phyloP scores from a whole-genome alignment of 1,140 invertebrate species.

The Adoxophyes honmai region DNA sequence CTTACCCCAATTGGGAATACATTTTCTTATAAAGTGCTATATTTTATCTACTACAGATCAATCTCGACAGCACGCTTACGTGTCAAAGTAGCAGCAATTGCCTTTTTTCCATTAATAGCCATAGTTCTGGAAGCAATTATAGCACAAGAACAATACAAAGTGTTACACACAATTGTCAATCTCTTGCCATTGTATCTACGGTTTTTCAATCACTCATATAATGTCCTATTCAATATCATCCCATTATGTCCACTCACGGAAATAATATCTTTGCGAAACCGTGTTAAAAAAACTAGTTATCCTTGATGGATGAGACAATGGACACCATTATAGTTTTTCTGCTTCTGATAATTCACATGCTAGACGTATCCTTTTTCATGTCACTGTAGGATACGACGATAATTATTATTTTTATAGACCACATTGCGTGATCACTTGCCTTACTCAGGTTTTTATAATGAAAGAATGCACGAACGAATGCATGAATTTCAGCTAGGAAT shows the following conservation, averaged over 20 bases:
- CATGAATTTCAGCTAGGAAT: no score
- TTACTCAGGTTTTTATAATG: no score
- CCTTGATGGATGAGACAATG: conserved; percentile 57
- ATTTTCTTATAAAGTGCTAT: no score
- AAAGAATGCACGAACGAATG: no score
- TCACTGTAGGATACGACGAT: conserved; percentile 24
- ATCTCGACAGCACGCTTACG: no score
- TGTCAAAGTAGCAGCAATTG: no score
- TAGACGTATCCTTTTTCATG: conserved; percentile 47
- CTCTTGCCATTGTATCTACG: not conserved
- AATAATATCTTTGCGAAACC: conserved; percentile 46
- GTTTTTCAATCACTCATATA: not conserved
- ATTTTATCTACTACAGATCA: no score
- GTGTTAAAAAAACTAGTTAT: conserved; percentile 51
- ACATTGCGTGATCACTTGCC: not conserved
- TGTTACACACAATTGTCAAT: no score
- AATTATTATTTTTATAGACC: not conserved
- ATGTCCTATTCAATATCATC: conserved; percentile 16
- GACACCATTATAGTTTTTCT: conserved; percentile 43
- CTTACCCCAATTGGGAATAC: no score
- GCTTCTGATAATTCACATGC: conserved; percentile 29
- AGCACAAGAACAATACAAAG: no score
- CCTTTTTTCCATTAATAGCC: no score
- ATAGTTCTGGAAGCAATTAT: no score
- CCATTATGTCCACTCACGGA: conserved; percentile 36